Percentiles rank a stretch among this genome's conserved stretches.
Conservation (phyloP, 2,888 invertebrate species). For the Mystacides longicornis region DNA sequence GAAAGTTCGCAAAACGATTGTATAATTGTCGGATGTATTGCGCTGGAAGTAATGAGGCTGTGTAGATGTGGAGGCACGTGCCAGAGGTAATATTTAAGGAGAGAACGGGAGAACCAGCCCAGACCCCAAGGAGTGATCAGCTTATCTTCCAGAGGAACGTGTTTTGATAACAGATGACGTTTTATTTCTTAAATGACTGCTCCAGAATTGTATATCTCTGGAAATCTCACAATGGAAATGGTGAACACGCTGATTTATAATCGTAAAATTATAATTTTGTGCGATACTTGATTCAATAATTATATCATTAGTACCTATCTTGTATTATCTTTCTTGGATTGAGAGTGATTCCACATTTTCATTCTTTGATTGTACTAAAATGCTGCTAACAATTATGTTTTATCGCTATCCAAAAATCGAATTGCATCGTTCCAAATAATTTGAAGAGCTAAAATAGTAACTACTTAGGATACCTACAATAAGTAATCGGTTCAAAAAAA, state of each 20-base stretch:
- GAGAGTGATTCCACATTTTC: too few relatives aligned
- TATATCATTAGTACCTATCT: too few relatives aligned
- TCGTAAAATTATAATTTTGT: not conserved
- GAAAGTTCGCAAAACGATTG: not conserved
- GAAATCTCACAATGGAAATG: not conserved
- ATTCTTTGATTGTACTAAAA: too few relatives aligned
- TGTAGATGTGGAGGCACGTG: conserved; percentile 10
- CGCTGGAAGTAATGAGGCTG: not conserved
- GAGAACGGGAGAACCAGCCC: conserved; percentile 5
- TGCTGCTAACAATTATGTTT: too few relatives aligned
- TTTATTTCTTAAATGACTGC: conserved; percentile 5
- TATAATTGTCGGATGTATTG: conserved; percentile 7
- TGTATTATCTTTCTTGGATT: too few relatives aligned
- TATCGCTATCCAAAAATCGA: too few relatives aligned
- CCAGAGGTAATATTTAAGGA: conserved; percentile 9
- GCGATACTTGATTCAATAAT: too few relatives aligned
- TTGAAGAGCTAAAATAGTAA: too few relatives aligned
- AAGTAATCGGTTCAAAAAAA: too few relatives aligned
- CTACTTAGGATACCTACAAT: too few relatives aligned
- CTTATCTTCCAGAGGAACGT: conserved; percentile 20
- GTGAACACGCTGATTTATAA: not conserved
- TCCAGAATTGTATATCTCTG: not conserved
- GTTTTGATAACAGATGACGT: conserved; percentile 19
- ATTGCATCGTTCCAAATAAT: too few relatives aligned
- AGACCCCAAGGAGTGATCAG: conserved; percentile 12